Base-by-base conservation (phyloP, 2,888 invertebrate species). In the Papilio gigon region DNA sequence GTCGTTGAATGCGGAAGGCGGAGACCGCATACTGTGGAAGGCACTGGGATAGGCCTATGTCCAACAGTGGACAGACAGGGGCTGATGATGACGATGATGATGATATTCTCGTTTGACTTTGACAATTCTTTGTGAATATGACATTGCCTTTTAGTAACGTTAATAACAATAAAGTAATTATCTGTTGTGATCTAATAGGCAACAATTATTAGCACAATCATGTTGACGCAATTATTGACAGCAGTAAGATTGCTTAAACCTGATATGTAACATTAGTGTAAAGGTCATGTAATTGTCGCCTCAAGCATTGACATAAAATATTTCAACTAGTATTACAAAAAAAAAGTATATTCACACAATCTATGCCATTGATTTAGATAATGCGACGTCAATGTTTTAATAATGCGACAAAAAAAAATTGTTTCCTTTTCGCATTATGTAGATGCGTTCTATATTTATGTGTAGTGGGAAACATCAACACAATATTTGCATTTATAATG, bases 141-240 rank as follows among this genome's bases (percentile, higher is more conserved):
- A n/a, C n/a, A n/a, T n/a, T n/a, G n/a, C n/a, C n/a, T n/a, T n/a
- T n/a, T n/a, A n/a, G n/a, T n/a, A 12, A 50, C 25, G n/a, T 56
- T 30, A 56, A 56, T 30, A 56, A 4, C 9, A 56, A 56, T 30
- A 30, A 56, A 56, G 30, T 30, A 56, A 30, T 56, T 56, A 56
- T 30, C 17, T 17, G 8, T 53, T 14, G 27, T n/a, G 53, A 56
- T 17, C n/a, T 30, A 56, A 30, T 56, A 30, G 30, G 5, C 53
- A 56, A 30, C 30, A 30, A 30, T 30, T 56, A 30, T 14, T 56
- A 50, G 11, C 9, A 30, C n/a, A 53, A 8, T 17, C n/a, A 17
- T 30, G n/a, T 30, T 2, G 8, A 30, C 11, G 27, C 17, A 56
- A 56, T 30, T 56, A 56, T 30, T 56, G 53, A 30, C 30, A 30